phyloP scores from a whole-genome alignment of 2,113 vertebrate genomes.

The Mionectes macconnelli region DNA sequence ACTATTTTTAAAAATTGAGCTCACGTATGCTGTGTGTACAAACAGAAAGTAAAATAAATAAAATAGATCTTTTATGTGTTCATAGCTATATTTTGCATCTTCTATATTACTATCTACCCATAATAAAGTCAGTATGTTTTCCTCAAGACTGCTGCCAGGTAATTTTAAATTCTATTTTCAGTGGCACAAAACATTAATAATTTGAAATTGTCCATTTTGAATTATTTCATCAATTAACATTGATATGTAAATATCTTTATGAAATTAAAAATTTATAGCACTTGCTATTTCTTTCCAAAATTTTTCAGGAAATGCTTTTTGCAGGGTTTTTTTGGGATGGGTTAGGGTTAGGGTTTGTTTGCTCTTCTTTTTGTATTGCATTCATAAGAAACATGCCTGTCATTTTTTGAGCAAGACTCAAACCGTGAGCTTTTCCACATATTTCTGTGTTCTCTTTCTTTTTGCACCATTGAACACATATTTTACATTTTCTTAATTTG shows the following conservation, averaged over 20 bases:
- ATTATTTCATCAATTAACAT: neutral
- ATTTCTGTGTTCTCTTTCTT: neutral
- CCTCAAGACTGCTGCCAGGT: neutral
- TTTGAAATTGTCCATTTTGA: neutral
- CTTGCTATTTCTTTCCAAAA: neutral
- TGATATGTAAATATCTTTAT: neutral
- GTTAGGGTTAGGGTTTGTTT: no score
- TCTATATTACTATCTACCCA: neutral
- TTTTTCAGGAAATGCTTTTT: neutral
- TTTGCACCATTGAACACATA: neutral
- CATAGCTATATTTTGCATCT: neutral
- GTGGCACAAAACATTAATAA: neutral
- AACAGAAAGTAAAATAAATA: neutral
- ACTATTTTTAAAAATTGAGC: neutral
- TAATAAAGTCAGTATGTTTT: neutral
- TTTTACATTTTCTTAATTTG: neutral
- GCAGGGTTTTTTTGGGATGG: neutral
- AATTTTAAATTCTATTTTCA: neutral
- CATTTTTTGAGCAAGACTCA: neutral
- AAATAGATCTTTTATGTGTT: neutral
- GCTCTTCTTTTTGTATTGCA: neutral
- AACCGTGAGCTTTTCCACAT: accelerated
- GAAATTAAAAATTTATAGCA: neutral
- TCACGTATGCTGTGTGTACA: neutral
- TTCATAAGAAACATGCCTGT: neutral